phyloP scores from a whole-genome alignment of 2,888 invertebrate genomes.

The Desoria tigrina region DNA sequence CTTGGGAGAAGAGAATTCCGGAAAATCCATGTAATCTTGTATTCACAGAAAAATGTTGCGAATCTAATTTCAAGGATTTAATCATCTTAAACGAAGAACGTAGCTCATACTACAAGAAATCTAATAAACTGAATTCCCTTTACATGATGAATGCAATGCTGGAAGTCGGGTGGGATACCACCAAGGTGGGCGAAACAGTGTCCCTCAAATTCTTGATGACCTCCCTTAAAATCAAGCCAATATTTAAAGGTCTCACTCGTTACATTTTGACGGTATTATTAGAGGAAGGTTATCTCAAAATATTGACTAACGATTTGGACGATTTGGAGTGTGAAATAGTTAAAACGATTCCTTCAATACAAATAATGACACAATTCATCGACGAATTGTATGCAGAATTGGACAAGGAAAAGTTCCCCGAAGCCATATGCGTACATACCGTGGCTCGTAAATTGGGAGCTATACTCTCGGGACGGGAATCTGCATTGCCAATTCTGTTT shows the following conservation, averaged over 20 bases:
- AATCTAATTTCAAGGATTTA: too few species aligned
- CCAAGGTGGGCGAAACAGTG: not conserved
- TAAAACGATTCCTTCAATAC: too few species aligned
- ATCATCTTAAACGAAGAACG: too few species aligned
- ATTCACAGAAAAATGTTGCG: not conserved
- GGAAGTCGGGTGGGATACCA: conserved; percentile 7
- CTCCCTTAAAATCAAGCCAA: not conserved
- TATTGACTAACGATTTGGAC: not conserved
- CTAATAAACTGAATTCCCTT: not conserved
- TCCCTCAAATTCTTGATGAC: not conserved
- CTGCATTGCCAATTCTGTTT: conserved; percentile 15
- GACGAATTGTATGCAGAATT: too few species aligned
- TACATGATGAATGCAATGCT: conserved; percentile 5
- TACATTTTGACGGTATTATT: not conserved
- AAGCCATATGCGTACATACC: not conserved
- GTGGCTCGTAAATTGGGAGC: conserved; percentile 7
- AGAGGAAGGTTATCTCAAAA: not conserved
- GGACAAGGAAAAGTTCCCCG: not conserved
- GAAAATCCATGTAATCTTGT: not conserved
- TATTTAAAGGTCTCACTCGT: not conserved
- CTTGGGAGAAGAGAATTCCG: not conserved
- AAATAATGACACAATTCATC: too few species aligned
- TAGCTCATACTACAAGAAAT: too few species aligned
- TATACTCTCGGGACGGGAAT: conserved; percentile 14
- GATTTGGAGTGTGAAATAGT: too few species aligned